Evolutionary conservation across 2,888 invertebrate genomes (phyloP).

Genomic region (Rhodophaea formosa): DNA sequence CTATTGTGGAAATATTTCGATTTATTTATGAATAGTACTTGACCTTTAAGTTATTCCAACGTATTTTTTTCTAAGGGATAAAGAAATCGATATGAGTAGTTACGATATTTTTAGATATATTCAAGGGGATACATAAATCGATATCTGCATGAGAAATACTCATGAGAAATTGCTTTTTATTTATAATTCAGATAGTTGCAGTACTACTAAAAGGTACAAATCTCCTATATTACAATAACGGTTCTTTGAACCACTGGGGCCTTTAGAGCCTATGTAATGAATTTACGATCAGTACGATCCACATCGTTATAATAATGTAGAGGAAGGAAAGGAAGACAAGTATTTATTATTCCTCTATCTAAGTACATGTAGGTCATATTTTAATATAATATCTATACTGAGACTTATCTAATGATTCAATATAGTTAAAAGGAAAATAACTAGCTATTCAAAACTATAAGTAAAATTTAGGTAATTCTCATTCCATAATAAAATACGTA

Average conservation of each 20-base stretch:
- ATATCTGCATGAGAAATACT: neutral
- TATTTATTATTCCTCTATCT: conserved; percentile 27
- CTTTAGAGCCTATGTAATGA: neutral
- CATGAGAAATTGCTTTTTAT: neutral
- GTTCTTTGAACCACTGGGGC: neutral
- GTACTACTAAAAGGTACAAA: too few species aligned
- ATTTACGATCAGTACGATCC: neutral
- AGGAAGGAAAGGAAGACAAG: conserved; percentile 45
- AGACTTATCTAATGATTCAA: too few species aligned
- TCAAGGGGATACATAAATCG: neutral
- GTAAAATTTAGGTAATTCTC: too few species aligned
- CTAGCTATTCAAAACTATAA: too few species aligned
- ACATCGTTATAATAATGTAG: neutral
- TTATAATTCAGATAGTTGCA: neutral
- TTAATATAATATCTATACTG: too few species aligned
- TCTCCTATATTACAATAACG: neutral
- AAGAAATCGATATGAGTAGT: conserved; percentile 23
- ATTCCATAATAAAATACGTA: too few species aligned
- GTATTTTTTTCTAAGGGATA: conserved; percentile 35
- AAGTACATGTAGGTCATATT: too few species aligned
- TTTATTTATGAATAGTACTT: conserved; percentile 47
- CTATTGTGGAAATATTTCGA: conserved; percentile 60
- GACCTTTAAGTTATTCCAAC: conserved; percentile 62
- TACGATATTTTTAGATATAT: neutral
- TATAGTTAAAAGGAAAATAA: too few species aligned